A percentile compares a stretch with the other conserved stretches of the same genome.
These are phyloP conservation scores for Heterochromis multidens DNA, from an alignment of 2,113 vertebrate species.

Conservation along the genomic window DNA sequence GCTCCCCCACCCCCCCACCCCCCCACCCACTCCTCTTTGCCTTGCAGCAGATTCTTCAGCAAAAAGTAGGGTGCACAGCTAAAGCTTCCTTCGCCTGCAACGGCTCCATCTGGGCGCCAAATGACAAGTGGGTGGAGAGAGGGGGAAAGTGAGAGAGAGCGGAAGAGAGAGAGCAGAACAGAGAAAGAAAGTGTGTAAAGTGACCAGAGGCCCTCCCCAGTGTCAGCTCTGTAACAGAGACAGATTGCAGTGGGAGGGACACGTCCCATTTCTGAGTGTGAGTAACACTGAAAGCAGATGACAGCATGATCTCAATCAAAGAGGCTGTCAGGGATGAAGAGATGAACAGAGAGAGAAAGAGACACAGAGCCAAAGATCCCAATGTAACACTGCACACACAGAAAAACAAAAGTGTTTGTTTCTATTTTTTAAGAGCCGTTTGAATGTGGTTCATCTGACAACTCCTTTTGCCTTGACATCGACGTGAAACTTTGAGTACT, in stretches of 20 bases:
- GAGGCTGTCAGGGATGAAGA: constrained; percentile 9
- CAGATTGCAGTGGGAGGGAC: constrained; percentile 74
- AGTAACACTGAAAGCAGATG: constrained; percentile 63
- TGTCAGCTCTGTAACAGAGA: constrained; percentile 47
- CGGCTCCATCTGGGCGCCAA: constrained; percentile 59
- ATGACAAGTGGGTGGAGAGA: constrained; percentile 42
- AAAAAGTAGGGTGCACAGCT: constrained; percentile 33
- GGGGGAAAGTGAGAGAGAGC: neutral
- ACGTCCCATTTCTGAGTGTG: constrained; percentile 58
- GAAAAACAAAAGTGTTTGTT: neutral
- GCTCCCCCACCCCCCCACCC: neutral
- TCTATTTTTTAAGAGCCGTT: neutral
- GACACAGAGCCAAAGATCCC: neutral
- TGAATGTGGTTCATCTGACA: neutral
- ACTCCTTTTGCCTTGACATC: neutral
- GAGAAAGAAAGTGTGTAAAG: neutral
- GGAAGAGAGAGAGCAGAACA: neutral
- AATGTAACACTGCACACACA: neutral
- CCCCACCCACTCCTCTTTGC: neutral
- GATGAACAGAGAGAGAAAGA: neutral
- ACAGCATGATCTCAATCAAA: constrained; percentile 53
- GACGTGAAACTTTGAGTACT: neutral
- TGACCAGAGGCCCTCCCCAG: constrained; percentile 38
- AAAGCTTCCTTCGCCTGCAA: constrained; percentile 31
- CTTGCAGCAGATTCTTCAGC: constrained; percentile 22